These are phyloP conservation scores for Trachelus troglodyta DNA, from an alignment of 2,888 invertebrate genomes.

Conservation along the genomic window DNA sequence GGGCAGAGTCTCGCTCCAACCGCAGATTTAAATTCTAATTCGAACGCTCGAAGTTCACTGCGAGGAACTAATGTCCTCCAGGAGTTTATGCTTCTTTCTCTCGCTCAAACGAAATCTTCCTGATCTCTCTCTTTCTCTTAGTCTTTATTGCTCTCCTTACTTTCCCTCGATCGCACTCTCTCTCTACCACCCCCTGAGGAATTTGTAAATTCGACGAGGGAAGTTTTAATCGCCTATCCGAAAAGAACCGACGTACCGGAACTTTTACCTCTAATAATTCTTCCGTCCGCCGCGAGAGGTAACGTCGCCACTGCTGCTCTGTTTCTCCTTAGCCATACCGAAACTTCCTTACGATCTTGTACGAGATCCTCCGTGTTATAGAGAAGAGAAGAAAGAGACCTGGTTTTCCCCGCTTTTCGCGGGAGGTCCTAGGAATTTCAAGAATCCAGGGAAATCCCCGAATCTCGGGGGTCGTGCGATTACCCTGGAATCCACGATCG, in stretches of 20 bases:
- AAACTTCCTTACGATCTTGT: not conserved
- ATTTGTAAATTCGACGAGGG: slow-evolving; percentile 57
- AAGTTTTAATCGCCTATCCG: slow-evolving; percentile 59
- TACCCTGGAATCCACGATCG: not conserved
- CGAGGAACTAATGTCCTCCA: slow-evolving; percentile 20
- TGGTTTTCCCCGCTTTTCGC: not conserved
- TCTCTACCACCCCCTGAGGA: slow-evolving; percentile 43
- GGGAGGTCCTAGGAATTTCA: not conserved
- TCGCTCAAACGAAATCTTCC: not conserved
- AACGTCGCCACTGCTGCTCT: not conserved
- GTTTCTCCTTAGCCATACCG: not conserved
- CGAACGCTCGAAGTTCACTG: slow-evolving; percentile 18
- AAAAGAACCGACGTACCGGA: slow-evolving; percentile 13
- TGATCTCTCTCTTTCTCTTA: slow-evolving; percentile 3
- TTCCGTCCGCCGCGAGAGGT: not conserved
- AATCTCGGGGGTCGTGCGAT: not conserved
- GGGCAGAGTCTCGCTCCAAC: slow-evolving; percentile 27
- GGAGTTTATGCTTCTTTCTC: slow-evolving; percentile 12
- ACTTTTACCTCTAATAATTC: not conserved
- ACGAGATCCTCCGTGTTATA: not conserved
- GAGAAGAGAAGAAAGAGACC: not conserved
- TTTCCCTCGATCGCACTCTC: not conserved
- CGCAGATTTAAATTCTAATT: slow-evolving; percentile 51
- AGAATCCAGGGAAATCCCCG: not conserved
- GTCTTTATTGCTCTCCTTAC: slow-evolving; percentile 21